Base-by-base conservation (phyloP, 2,113 vertebrate genomes). In the Rhegmatorhina hoffmannsi region DNA sequence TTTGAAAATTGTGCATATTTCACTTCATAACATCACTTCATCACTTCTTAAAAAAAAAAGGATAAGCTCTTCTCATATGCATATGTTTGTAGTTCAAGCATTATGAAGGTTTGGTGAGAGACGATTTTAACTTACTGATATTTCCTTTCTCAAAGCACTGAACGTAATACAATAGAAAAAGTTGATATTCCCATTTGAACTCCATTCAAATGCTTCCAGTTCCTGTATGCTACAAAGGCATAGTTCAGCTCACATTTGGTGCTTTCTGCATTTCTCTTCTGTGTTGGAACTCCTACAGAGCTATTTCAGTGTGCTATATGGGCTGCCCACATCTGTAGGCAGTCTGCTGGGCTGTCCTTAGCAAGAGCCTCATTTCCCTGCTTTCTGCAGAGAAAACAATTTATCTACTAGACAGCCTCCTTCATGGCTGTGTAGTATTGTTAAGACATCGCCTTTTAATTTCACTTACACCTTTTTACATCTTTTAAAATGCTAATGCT, bases 391-490 rank as follows among this genome's bases (percentile, higher is more conserved):
- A 14, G 63, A 89, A 77, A 81, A 49, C 50, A 63, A 11, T 84
- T 87, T 75, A 68, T 53, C 70, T 94, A 38, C 34, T 4, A 7
- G 85, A 69, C 24, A 58, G 28, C 11, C 3, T 2, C 49, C 34
- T 92, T 89, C 47, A 11, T 59, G 44, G 25, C 69, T 17, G 13
- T 18, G 17, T 17, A 13, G 31, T 66, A 50, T 73, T 94, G 78
- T 87, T 94, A 92, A 89, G 79, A 80, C 31, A 59, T 85, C 28
- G 94, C 84, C 52, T 49, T 96, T 93, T 90, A 84, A 94, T 95
- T 90, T 93, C 10, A 44, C 77, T 95, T 95, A 79, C 93, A 82
- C 47, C n/a, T 59, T 94, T 89, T 94, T 29, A 58, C 72, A 66
- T 47, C 50, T 95, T 90, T 87, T 47, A 84, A 96, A 96, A 78